Evolutionary conservation across 2,888 invertebrate genomes (phyloP), one percentile per base, ranked within the genome.

Genomic region (Diadromus collaris): DNA sequence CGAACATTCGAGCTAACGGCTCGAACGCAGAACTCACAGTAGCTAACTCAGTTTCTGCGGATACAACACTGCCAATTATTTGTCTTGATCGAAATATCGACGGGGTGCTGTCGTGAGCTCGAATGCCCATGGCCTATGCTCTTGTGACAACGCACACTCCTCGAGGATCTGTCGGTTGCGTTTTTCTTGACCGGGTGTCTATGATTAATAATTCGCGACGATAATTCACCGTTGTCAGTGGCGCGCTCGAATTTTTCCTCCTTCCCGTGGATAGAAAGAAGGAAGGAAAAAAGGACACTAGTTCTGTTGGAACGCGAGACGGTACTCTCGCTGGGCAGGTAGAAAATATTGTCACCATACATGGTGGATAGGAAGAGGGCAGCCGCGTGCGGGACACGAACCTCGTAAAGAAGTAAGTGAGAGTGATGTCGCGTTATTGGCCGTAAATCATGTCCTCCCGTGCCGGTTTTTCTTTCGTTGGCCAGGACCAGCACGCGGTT

Each of bases 361-460:
- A 63, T 32, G 58, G 10, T 38, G 41, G 75, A 41, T 16, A 29
- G 64, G 48, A 56, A 24, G 38, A 29, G 58, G 58, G 65, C 34
- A 54, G 54, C 51, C 32, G 9, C 56, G 65, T 24, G 48, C 67
- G 65, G 32, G 58, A 73, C 72, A 76, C 44, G 63, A 76, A 51
- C 29, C 34, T 61, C 71, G 60, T 56, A 75, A 76, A 76, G 63
- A 70, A 65, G 46, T 65, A 64, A 64, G 71, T 67, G 64, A 65
- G 74, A 71, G 73, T 61, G 75, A 71, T 70, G 75, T 63, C 63
- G 75, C 70, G 70, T 64, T 74, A 74, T 80, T 74, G 76, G 70
- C 79, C 79, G 63, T 81, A 76, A 79, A 74, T 77, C 74, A 73
- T 74, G 54, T 61, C 68, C 61, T 63, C 44, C 27, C 63, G 63